A percentile compares a stretch with the other conserved stretches of the same genome.
Conservation (phyloP, 2,797 vertebrate species). For the Poecilia gillii region DNA sequence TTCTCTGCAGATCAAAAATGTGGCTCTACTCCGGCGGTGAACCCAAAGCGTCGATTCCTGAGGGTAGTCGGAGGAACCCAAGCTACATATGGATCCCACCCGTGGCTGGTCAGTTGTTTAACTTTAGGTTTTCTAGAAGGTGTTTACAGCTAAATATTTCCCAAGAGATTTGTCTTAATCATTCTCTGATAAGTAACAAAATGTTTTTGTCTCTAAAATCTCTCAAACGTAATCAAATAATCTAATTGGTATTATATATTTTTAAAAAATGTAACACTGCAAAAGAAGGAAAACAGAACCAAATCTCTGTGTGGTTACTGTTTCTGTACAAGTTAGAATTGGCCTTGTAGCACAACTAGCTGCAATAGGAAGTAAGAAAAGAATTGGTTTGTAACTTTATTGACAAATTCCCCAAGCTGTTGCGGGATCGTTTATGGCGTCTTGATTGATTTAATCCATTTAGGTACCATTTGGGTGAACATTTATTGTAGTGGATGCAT, state of each 20-base stretch:
- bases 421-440: not conserved
- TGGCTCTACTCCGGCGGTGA: constrained; percentile 48
- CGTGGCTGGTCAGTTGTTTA: constrained; percentile 74
- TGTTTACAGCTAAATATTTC: not conserved
- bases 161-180: not conserved
- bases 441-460: too few relatives aligned
- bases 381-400: not conserved
- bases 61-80: constrained; percentile 77
- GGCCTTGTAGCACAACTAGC: not conserved
- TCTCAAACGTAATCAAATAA: not conserved
- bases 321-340: not conserved
- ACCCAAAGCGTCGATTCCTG: constrained; percentile 34
- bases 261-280: too few relatives aligned
- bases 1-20: constrained; percentile 70
- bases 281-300: too few relatives aligned
- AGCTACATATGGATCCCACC: constrained; percentile 72
- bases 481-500: too few relatives aligned
- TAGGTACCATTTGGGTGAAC: too few relatives aligned
- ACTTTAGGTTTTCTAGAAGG: not conserved
- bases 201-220: not conserved
- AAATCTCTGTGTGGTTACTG: too few relatives aligned
- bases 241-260: too few relatives aligned
- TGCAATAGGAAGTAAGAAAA: not conserved
- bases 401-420: not conserved
- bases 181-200: not conserved